Percentiles rank a stretch among this genome's conserved stretches.
These are phyloP conservation scores for Gonatopus flavifemur DNA, from an alignment of 1,140 invertebrate genomes.

Conservation along the genomic window DNA sequence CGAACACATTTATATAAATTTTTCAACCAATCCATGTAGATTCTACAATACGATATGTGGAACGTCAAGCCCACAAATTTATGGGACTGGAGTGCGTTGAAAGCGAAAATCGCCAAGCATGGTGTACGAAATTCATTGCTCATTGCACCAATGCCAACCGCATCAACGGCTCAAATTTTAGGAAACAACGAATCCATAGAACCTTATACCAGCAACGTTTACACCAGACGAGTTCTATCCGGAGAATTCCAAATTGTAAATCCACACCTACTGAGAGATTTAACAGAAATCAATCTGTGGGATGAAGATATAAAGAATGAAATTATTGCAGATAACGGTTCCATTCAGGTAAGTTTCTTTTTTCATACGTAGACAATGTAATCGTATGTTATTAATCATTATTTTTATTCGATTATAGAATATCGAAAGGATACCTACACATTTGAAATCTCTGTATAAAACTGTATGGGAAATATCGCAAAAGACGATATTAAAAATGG, in stretches of 20 bases:
- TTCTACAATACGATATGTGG: slow-evolving; percentile 99
- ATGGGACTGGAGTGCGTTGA: slow-evolving; percentile 88
- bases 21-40: slow-evolving; percentile 52
- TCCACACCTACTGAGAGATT: slow-evolving; percentile 91
- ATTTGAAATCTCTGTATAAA: slow-evolving; percentile 92
- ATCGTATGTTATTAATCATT: slow-evolving; percentile 5
- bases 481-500: slow-evolving; percentile 94
- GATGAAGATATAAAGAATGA: slow-evolving; percentile 95
- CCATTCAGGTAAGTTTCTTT: slow-evolving; percentile 69
- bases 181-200: slow-evolving; percentile 99
- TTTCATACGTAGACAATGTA: background rate
- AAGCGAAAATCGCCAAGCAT: slow-evolving; percentile 84
- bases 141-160: slow-evolving; percentile 98
- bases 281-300: slow-evolving; percentile 91
- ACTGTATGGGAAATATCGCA: slow-evolving; percentile 99
- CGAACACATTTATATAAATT: too few relatives aligned
- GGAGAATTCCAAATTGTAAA: slow-evolving; percentile 93
- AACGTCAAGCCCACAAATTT: slow-evolving; percentile 81
- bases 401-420: slow-evolving; percentile 59
- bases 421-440: slow-evolving; percentile 84
- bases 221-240: slow-evolving; percentile 89
- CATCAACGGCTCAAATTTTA: slow-evolving; percentile 98
- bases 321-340: slow-evolving; percentile 89
- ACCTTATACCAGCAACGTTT: slow-evolving; percentile 98
- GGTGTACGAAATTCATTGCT: slow-evolving; percentile 94